These are phyloP conservation scores for Neoaliturus tenellus DNA, from an alignment of 2,888 invertebrate genomes.

Conservation along the genomic window DNA sequence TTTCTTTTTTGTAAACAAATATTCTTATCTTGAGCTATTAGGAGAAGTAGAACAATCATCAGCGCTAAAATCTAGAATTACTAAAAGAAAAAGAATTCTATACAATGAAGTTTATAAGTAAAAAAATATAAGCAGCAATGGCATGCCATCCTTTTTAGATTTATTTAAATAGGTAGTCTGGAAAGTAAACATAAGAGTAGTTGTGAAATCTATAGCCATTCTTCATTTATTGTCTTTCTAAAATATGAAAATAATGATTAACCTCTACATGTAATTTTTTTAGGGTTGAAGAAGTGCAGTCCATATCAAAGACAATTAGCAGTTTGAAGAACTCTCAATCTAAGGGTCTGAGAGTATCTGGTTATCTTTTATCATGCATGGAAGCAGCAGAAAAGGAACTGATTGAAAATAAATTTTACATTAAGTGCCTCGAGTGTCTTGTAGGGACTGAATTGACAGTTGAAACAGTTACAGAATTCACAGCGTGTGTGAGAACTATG, in stretches of 20 bases:
- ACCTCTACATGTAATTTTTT: neutral
- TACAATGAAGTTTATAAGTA: too few relatives aligned
- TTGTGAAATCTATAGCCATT: too few relatives aligned
- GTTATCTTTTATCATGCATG: constrained; percentile 1
- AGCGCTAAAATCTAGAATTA: too few relatives aligned
- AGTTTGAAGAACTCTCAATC: neutral
- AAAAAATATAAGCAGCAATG: too few relatives aligned
- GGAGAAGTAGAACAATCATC: too few relatives aligned
- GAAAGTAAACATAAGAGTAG: too few relatives aligned
- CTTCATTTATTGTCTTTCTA: neutral
- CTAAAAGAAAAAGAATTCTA: too few relatives aligned
- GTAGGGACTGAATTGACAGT: neutral
- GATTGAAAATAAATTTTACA: neutral
- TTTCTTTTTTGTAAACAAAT: too few relatives aligned
- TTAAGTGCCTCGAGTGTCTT: neutral
- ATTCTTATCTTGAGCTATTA: too few relatives aligned
- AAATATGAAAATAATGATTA: neutral
- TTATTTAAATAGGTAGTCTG: too few relatives aligned
- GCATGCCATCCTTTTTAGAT: too few relatives aligned
- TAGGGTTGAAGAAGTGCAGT: neutral
- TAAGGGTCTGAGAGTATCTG: neutral
- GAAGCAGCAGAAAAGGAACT: neutral
- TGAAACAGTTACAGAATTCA: constrained; percentile 11
- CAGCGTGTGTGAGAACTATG: constrained; percentile 32
- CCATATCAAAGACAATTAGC: neutral